Base-by-base conservation (phyloP, 2,888 invertebrate species). In the Sisyra terminalis region DNA sequence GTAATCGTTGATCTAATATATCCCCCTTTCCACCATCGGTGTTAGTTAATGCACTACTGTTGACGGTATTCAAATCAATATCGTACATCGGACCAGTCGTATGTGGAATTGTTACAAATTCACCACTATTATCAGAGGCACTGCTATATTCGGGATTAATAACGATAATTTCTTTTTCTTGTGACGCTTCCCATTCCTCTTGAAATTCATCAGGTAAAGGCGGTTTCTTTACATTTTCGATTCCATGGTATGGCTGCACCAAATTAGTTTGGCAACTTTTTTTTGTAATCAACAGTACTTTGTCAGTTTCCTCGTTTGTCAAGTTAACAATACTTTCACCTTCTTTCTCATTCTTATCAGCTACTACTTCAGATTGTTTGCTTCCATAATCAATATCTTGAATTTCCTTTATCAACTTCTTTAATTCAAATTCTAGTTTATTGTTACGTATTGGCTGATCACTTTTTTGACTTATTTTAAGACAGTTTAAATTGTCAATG, bases 111-210 rank as follows among this genome's bases (percentile, higher is more conserved):
- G 31, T 37, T 18, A 15, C n/a, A 16, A n/a, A 15, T 3, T 30
- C 30, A 9, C 10, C 14, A 14, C 2, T 10, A n/a, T 40, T 14
- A 10, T n/a, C 40, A 10, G 29, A 14, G 9, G n/a, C 30, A 3
- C 14, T 14, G 15, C 38, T 38, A 40, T 40, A 40, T 29, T 40
- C 40, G 4, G 40, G 30, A 16, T 31, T n/a, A 15, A 31, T 40
- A 15, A 40, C 31, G 10, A 14, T 24, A 9, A 40, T 15, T 11
- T 30, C 31, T 18, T 29, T 13, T 14, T 40, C 40, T n/a, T 40
- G 14, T 8, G n/a, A 14, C 29, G 10, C 14, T 40, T 40, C 40
- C 40, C 40, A 40, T 17, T 16, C 11, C 15, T 31, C 40, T 40
- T 29, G 40, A 30, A 29, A 16, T 14, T 11, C 16, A 11, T 40